Evolutionary conservation across 1,140 invertebrate genomes (phyloP).

Genomic region (Zophobas atratus): DNA sequence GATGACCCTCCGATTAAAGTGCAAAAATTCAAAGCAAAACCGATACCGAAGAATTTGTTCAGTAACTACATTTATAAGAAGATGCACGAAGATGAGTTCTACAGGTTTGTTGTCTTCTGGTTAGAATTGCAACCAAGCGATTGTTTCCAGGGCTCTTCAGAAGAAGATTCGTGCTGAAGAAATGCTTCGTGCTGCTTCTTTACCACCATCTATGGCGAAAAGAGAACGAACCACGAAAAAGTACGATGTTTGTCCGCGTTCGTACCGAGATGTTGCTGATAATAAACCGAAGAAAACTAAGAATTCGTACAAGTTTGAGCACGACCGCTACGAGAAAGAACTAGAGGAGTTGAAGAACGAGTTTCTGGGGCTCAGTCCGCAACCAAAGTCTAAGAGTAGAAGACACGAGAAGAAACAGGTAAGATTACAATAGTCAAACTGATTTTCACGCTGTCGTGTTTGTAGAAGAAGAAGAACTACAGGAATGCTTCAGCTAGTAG

Average conservation of each 20-base stretch:
- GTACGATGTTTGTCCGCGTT: constrained; percentile 64
- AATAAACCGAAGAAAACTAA: constrained; percentile 60
- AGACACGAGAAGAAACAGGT: constrained; percentile 61
- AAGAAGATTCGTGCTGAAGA: constrained; percentile 79
- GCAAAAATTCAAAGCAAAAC: constrained; percentile 76
- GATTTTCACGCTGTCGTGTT: constrained; percentile 28
- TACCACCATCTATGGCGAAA: constrained; percentile 80
- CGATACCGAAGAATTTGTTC: constrained; percentile 79
- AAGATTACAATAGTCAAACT: not conserved
- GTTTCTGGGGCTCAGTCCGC: constrained; percentile 72
- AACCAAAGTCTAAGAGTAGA: constrained; percentile 69
- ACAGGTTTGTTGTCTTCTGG: constrained; percentile 69
- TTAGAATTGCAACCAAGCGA: constrained; percentile 7
- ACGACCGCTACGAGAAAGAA: constrained; percentile 64
- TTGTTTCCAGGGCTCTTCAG: constrained; percentile 73
- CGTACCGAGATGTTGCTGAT: constrained; percentile 57
- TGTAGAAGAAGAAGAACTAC: constrained; percentile 50
- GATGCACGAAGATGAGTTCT: constrained; percentile 80
- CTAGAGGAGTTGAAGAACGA: constrained; percentile 68
- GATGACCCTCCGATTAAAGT: constrained; percentile 63
- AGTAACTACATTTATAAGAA: constrained; percentile 80
- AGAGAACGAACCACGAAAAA: constrained; percentile 70
- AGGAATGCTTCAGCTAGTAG: constrained; percentile 60
- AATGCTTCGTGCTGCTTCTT: constrained; percentile 76
- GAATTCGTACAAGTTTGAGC: constrained; percentile 57